Percentiles rank a stretch among this genome's conserved stretches.
These are phyloP conservation scores for Nematolebias whitei DNA, from an alignment of 2,113 vertebrate genomes.

Conservation along the genomic window DNA sequence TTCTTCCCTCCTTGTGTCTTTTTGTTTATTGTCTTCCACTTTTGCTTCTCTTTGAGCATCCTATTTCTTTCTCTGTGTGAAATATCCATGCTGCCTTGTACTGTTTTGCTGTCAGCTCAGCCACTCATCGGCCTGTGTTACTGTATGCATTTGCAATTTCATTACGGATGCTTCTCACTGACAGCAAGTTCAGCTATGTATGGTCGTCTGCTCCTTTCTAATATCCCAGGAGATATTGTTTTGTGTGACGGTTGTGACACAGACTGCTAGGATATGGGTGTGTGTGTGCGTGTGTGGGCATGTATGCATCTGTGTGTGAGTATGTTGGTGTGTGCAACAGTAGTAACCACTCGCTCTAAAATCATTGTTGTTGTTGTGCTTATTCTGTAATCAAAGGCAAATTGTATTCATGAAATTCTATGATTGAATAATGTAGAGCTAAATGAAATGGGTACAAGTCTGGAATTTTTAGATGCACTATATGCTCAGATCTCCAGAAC, in stretches of 20 bases:
- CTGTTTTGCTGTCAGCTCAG: slow-evolving; percentile 54
- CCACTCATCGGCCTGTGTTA: slow-evolving; percentile 51
- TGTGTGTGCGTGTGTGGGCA: slow-evolving; percentile 2
- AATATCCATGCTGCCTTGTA: slow-evolving; percentile 45
- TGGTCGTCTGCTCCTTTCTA: slow-evolving; percentile 43
- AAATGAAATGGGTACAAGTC: not conserved
- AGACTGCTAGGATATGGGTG: slow-evolving; percentile 35
- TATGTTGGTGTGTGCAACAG: slow-evolving; percentile 1
- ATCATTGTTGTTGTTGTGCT: slow-evolving; percentile 5
- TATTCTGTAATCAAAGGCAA: not conserved
- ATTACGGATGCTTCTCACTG: slow-evolving; percentile 65
- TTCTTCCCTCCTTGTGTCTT: not conserved
- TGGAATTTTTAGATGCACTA: not conserved
- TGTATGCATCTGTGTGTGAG: too few species aligned
- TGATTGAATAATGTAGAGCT: not conserved
- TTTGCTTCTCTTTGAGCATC: slow-evolving; percentile 13
- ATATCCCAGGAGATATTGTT: slow-evolving; percentile 61
- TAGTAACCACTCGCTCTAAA: not conserved
- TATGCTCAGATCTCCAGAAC: not conserved
- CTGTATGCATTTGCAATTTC: slow-evolving; percentile 71
- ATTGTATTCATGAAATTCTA: not conserved
- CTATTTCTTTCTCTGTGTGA: slow-evolving; percentile 27
- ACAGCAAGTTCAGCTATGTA: slow-evolving; percentile 60
- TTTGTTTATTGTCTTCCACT: slow-evolving; percentile 15
- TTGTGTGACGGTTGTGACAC: slow-evolving; percentile 26